Percentiles rank a stretch among this genome's conserved stretches.
These are phyloP conservation scores for Leucozona laternaria DNA, from an alignment of 2,888 invertebrate species.

Conservation along the genomic window DNA sequence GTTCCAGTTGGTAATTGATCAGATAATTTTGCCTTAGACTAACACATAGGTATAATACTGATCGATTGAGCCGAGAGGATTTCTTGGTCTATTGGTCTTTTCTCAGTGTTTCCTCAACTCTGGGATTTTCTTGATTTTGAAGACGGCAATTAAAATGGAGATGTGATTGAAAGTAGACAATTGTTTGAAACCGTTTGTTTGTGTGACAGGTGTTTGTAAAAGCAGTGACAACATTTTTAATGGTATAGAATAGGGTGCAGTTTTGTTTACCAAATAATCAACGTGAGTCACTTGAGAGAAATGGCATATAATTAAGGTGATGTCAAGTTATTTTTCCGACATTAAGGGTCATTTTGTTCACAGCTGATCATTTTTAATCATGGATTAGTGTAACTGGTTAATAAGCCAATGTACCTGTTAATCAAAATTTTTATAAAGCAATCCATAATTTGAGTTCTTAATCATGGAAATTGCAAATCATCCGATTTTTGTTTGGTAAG, in stretches of 20 bases:
- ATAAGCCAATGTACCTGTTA: too few relatives aligned
- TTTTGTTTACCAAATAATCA: neutral
- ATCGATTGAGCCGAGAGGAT: slow-evolving; percentile 47
- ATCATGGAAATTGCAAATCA: too few relatives aligned
- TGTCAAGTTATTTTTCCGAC: neutral
- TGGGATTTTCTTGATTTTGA: slow-evolving; percentile 61
- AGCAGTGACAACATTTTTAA: slow-evolving; percentile 52
- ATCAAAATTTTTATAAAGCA: too few relatives aligned
- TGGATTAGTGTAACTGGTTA: too few relatives aligned
- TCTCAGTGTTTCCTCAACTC: slow-evolving; percentile 25
- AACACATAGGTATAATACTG: slow-evolving; percentile 15
- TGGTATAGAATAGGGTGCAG: slow-evolving; percentile 14
- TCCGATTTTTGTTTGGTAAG: too few relatives aligned
- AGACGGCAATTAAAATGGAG: slow-evolving; percentile 75
- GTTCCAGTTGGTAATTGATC: slow-evolving; percentile 75
- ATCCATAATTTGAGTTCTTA: too few relatives aligned
- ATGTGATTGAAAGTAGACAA: slow-evolving; percentile 70
- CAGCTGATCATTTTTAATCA: too few relatives aligned
- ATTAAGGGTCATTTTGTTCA: too few relatives aligned
- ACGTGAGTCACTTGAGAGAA: neutral
- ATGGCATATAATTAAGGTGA: neutral
- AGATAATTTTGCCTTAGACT: slow-evolving; percentile 65
- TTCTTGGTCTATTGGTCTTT: slow-evolving; percentile 6
- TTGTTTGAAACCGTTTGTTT: slow-evolving; percentile 45
- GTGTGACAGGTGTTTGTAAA: slow-evolving; percentile 69